phyloP scores from a whole-genome alignment of 2,888 invertebrate genomes.

The Dasypogon diadema region DNA sequence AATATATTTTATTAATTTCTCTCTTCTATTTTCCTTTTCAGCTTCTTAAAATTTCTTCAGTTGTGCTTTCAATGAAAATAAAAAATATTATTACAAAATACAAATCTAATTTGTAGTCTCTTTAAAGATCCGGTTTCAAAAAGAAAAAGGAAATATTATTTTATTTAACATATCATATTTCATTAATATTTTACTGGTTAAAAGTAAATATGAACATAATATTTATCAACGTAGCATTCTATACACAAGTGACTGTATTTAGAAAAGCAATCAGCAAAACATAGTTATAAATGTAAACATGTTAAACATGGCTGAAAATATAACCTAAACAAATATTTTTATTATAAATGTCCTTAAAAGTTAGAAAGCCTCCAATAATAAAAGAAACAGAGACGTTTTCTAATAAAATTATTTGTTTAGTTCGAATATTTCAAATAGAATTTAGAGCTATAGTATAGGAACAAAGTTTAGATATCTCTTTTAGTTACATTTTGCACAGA shows the following conservation, averaged over 20 bases:
- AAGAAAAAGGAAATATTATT: conserved; percentile 2
- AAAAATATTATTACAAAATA: background rate
- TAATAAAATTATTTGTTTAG: background rate
- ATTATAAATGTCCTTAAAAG: background rate
- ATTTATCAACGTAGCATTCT: background rate
- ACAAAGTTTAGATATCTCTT: too few species aligned
- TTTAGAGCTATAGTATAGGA: background rate
- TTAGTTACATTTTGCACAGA: background rate
- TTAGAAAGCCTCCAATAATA: background rate
- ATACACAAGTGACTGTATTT: conserved; percentile 13
- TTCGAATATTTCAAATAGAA: too few species aligned
- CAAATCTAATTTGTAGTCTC: too few species aligned
- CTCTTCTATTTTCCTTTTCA: background rate
- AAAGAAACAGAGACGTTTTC: background rate
- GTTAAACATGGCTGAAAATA: background rate
- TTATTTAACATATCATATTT: conserved; percentile 40
- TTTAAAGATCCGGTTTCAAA: conserved; percentile 33
- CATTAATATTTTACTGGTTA: background rate
- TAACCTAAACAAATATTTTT: background rate
- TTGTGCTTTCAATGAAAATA: background rate
- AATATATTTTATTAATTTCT: too few species aligned
- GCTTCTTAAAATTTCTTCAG: background rate
- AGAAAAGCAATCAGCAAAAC: conserved; percentile 28
- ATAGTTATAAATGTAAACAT: background rate
- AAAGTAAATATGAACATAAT: background rate